These are phyloP conservation scores for Pristionchus arcanus DNA, from an alignment of 2,888 invertebrate genomes.

Conservation along the genomic window DNA sequence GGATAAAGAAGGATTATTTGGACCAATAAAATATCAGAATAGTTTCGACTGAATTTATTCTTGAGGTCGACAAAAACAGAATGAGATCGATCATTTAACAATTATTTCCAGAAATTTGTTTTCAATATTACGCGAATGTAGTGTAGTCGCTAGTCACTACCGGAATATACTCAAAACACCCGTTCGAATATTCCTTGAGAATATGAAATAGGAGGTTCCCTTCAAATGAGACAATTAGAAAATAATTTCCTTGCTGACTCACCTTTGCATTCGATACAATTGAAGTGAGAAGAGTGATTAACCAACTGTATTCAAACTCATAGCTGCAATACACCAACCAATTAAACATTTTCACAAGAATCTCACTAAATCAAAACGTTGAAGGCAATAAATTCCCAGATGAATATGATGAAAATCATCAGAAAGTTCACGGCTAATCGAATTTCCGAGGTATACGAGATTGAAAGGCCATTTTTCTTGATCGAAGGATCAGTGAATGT, in stretches of 20 bases:
- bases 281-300: conserved; percentile 13
- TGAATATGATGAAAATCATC: conserved; percentile 27
- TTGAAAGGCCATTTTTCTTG: background rate
- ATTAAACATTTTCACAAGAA: background rate
- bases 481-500: background rate
- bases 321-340: background rate
- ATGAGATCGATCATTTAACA: background rate
- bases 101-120: background rate
- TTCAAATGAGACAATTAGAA: background rate
- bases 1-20: no score
- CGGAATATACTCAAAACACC: conserved; percentile 21
- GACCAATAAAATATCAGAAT: no score
- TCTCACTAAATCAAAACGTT: conserved; percentile 21
- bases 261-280: conserved; percentile 43
- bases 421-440: conserved; percentile 40
- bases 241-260: background rate
- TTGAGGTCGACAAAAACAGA: no score
- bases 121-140: no score
- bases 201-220: conserved; percentile 33
- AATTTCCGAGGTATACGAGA: background rate
- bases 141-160: background rate
- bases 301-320: conserved; percentile 20
- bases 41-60: no score
- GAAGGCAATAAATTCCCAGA: conserved; percentile 34
- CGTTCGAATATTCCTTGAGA: conserved; percentile 30